A percentile compares a stretch with the other conserved stretches of the same genome.
Evolutionary conservation across 1,140 invertebrate genomes (phyloP).

Genomic region (Apis laboriosa): DNA sequence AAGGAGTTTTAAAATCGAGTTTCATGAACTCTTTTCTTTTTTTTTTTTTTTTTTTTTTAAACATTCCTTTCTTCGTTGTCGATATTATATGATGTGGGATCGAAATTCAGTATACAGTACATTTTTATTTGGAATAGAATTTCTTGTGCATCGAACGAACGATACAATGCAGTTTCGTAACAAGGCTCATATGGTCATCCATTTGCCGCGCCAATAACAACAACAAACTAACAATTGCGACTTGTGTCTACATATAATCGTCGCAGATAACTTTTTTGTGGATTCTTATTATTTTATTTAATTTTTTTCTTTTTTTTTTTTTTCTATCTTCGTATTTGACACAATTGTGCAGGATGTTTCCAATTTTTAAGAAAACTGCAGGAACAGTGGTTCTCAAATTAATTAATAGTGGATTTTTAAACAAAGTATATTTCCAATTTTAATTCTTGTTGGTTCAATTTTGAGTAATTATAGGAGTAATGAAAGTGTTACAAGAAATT

Average conservation of each 20-base stretch:
- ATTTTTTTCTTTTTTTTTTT: neutral
- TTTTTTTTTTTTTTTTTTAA: neutral
- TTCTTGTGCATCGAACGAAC: neutral
- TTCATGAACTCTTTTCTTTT: neutral
- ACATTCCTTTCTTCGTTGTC: constrained; percentile 51
- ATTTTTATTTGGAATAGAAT: neutral
- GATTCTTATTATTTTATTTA: neutral
- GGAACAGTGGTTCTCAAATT: too few species aligned
- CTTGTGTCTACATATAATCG: neutral
- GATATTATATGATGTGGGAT: neutral
- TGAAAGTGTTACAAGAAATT: too few species aligned
- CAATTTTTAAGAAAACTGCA: too few species aligned
- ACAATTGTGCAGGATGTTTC: too few species aligned
- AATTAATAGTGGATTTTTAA: too few species aligned
- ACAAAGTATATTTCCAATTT: too few species aligned
- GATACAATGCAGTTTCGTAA: constrained; percentile 6
- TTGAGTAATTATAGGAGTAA: too few species aligned
- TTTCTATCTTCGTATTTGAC: neutral
- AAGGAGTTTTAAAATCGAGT: neutral
- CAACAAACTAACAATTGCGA: constrained; percentile 27
- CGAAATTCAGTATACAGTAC: constrained; percentile 17
- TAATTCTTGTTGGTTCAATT: too few species aligned
- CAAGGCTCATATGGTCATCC: neutral
- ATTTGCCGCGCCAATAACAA: constrained; percentile 25
- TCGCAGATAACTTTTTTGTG: neutral